Percentiles rank a stretch among this genome's conserved stretches.
phyloP scores from a whole-genome alignment of 2,888 invertebrate species.

The Harpalus rubripes region DNA sequence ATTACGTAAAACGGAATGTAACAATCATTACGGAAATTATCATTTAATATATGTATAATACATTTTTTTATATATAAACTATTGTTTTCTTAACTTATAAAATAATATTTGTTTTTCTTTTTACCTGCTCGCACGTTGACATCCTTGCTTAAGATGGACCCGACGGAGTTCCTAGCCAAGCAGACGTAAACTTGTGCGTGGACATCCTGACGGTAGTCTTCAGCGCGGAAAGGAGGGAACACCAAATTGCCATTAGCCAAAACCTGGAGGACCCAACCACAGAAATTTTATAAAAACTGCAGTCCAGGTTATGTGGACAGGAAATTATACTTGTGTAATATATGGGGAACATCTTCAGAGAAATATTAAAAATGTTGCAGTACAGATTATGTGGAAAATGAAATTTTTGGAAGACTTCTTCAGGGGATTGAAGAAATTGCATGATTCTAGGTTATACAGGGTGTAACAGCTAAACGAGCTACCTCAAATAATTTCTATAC shows the following conservation, averaged over 20 bases:
- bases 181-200: constrained; percentile 97
- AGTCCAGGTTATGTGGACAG: background rate
- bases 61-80: no score
- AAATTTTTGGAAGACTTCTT: no score
- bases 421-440: no score
- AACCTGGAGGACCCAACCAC: constrained; percentile 79
- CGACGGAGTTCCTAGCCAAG: constrained; percentile 92
- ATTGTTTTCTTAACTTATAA: background rate
- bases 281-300: background rate
- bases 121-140: constrained; percentile 97
- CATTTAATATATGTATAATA: no score
- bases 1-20: background rate
- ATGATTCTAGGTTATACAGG: no score
- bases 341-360: background rate
- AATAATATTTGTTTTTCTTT: background rate
- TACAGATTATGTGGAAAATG: no score
- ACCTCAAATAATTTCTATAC: no score
- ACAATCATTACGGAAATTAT: no score
- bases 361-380: no score
- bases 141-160: constrained; percentile 93
- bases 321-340: background rate
- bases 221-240: constrained; percentile 96
- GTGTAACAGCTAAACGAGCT: no score
- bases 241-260: constrained; percentile 95
- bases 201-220: constrained; percentile 95